Conservation (phyloP, 1,140 invertebrate species). For the Bombyx mandarina region DNA sequence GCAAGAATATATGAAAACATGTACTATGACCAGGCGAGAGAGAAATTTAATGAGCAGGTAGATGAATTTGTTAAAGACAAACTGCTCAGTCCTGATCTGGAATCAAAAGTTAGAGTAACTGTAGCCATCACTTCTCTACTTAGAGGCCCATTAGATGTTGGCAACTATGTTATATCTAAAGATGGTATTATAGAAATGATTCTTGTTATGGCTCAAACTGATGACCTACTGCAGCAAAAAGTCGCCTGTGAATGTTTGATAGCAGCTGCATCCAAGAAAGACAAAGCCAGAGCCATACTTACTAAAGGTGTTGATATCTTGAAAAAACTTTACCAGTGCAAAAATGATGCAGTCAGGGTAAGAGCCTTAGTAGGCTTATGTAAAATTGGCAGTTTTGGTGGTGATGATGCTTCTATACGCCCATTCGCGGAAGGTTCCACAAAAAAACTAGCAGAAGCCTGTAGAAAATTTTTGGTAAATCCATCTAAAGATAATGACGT, state of each 20-base stretch:
- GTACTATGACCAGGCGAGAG: slow-evolving; percentile 88
- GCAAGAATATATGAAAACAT: slow-evolving; percentile 94
- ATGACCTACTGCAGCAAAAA: slow-evolving; percentile 88
- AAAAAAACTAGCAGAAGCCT: slow-evolving; percentile 93
- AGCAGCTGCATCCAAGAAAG: slow-evolving; percentile 96
- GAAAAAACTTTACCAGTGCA: slow-evolving; percentile 93
- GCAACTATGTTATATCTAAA: slow-evolving; percentile 91
- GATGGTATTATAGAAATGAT: slow-evolving; percentile 98
- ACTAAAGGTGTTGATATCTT: slow-evolving; percentile 94
- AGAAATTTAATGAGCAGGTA: slow-evolving; percentile 83
- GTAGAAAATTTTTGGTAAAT: slow-evolving; percentile 91
- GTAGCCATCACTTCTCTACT: slow-evolving; percentile 93
- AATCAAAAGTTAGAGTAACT: slow-evolving; percentile 90
- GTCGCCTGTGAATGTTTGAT: slow-evolving; percentile 97
- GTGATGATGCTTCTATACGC: slow-evolving; percentile 93
- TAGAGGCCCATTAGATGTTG: slow-evolving; percentile 93
- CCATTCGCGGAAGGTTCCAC: slow-evolving; percentile 97
- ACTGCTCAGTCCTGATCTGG: slow-evolving; percentile 87
- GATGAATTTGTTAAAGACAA: slow-evolving; percentile 92
- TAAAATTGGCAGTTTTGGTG: slow-evolving; percentile 95
- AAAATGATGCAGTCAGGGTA: slow-evolving; percentile 91
- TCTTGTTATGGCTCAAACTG: slow-evolving; percentile 93
- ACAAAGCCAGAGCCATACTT: slow-evolving; percentile 94
- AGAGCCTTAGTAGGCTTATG: slow-evolving; percentile 95
- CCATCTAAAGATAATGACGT: slow-evolving; percentile 89